Percentiles rank a stretch among this genome's conserved stretches.
phyloP scores from a whole-genome alignment of 2,113 vertebrate genomes.

The Barbus barbus region DNA sequence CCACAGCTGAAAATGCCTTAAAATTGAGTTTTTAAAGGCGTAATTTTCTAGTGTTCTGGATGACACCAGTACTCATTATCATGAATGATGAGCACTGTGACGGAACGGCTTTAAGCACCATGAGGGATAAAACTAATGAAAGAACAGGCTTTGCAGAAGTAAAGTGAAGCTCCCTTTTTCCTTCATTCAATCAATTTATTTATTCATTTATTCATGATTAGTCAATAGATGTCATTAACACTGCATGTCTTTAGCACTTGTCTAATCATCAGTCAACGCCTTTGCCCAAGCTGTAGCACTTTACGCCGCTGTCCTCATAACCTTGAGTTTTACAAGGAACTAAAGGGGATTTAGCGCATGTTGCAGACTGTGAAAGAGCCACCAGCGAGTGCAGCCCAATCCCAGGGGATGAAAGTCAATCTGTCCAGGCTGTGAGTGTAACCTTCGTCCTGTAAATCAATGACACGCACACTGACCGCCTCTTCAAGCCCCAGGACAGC shows the following conservation, averaged over 20 bases:
- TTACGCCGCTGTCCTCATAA: neutral
- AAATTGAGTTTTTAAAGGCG: neutral
- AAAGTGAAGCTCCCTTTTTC: neutral
- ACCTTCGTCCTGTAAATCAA: constrained; percentile 48
- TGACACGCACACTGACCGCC: constrained; percentile 19
- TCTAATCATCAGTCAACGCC: constrained; percentile 16
- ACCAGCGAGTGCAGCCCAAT: constrained; percentile 38
- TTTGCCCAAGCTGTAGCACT: constrained; percentile 7
- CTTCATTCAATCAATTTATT: neutral
- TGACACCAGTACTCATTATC: neutral
- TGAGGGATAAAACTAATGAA: neutral
- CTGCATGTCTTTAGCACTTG: constrained; percentile 17
- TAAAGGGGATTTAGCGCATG: constrained; percentile 50
- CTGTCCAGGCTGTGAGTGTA: constrained; percentile 36
- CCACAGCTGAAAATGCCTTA: neutral
- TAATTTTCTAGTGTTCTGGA: neutral
- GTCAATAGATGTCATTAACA: constrained; percentile 14
- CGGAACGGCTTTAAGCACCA: neutral
- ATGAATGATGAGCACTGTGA: neutral
- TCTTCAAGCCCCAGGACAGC: constrained; percentile 14
- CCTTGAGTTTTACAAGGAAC: constrained; percentile 51
- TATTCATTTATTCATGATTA: constrained; percentile 30
- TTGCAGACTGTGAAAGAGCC: constrained; percentile 32
- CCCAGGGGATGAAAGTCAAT: constrained; percentile 43
- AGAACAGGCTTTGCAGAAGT: neutral